A percentile compares a stretch with the other conserved stretches of the same genome.
Evolutionary conservation across 2,113 vertebrate genomes (phyloP).

Genomic region (Gadus macrocephalus): DNA sequence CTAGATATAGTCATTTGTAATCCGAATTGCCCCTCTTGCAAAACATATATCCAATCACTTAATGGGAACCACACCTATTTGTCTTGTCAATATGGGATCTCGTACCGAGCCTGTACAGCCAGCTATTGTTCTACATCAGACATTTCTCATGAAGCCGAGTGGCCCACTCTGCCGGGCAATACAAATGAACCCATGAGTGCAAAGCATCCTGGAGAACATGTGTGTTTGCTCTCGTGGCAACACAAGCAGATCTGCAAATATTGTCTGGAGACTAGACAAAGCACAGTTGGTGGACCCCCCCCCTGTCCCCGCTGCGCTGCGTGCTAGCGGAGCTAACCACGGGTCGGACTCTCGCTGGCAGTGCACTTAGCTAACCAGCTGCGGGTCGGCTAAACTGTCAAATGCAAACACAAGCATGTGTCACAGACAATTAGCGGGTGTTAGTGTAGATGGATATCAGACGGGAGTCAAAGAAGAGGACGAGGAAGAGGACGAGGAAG

Average conservation of each 20-base stretch:
- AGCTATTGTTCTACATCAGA: no score
- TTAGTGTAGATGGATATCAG: conserved; percentile 8
- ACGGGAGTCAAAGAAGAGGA: conserved; percentile 23
- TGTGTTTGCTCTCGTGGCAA: conserved; percentile 35
- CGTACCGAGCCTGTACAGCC: no score
- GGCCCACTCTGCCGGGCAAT: no score
- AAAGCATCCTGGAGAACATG: background rate
- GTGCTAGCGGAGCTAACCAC: conserved; percentile 48
- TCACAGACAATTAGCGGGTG: background rate
- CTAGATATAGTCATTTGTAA: no score
- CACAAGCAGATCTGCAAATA: conserved; percentile 35
- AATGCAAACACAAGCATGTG: conserved; percentile 43
- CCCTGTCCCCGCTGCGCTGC: conserved; percentile 25
- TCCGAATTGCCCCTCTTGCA: no score
- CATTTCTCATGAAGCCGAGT: no score
- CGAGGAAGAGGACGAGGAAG: conserved; percentile 26
- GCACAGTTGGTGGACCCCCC: conserved; percentile 27
- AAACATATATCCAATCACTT: no score
- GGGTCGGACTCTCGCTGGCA: conserved; percentile 50
- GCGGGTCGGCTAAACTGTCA: conserved; percentile 52
- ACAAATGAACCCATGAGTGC: no score
- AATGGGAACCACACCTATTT: no score
- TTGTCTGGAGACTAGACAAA: conserved; percentile 39
- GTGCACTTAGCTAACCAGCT: conserved; percentile 48
- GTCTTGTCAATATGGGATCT: no score